Evolutionary conservation across 2,113 vertebrate genomes (phyloP), one percentile per base, ranked within the genome.

Genomic region (Chinchilla lanigera): DNA sequence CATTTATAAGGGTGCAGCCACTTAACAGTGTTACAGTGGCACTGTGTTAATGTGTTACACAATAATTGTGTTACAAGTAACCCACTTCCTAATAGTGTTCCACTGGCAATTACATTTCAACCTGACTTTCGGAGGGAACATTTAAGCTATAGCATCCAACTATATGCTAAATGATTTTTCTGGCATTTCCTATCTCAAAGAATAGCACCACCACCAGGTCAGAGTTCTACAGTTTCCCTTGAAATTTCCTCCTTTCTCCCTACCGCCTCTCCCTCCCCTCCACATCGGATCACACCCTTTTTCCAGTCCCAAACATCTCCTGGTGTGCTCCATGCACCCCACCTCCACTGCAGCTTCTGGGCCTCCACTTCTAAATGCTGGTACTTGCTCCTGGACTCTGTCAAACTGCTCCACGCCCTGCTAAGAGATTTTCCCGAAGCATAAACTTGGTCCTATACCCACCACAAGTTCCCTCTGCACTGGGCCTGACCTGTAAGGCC

Each of bases 281-380:
- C 9, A 4, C 13, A 7, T 30, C 28, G 3, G 13, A 73, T 67
- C 81, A 44, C 35, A 38, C 24, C 1, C 60, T 61, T 87, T 95
- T 50, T 58, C 73, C 73, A 54, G 13, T 6, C 44, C 65, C 47
- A 10, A 54, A 6, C 6, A 2, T 67, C 63, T 63, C 60, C 81
- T 41, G 0, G 0, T 22, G 9, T 14, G 5, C n/a, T 50, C 41
- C 44, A 41, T 47, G n/a, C 5, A 33, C 54, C 30, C 20, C 14
- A 17, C 75, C 71, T 26, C 54, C n/a, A 33, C 22, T 28, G 65
- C 10, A 63, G 16, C n/a, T n/a, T n/a, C n/a, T n/a, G n/a, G n/a
- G n/a, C n/a, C 26, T 8, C 13, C 52, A 16, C 38, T 58, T 86
- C 28, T 44, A 47, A 52, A 65, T 63, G 69, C 63, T 38, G 14